Conservation (phyloP, 2,888 invertebrate species). For the Chloromyia formosa region DNA sequence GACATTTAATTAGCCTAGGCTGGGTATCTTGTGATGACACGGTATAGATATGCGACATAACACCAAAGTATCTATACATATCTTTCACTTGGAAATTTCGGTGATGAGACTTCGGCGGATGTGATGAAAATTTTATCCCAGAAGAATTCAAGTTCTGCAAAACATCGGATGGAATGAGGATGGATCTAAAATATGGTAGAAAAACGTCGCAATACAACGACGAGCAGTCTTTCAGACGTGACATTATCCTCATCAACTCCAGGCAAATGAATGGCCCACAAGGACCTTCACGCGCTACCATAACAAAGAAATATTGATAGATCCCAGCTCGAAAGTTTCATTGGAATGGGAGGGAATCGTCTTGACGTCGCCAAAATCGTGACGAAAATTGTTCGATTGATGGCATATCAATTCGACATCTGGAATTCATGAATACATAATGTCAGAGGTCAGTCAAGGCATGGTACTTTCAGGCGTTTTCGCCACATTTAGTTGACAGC, state of each 20-base stretch:
- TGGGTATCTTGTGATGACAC: neutral
- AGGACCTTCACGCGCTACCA: too few relatives aligned
- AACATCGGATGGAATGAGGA: constrained; percentile 27
- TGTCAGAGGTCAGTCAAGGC: constrained; percentile 20
- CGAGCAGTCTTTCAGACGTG: constrained; percentile 32
- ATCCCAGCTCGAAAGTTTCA: neutral
- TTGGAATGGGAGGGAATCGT: neutral
- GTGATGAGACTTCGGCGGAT: neutral
- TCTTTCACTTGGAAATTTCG: too few relatives aligned
- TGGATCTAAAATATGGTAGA: constrained; percentile 23
- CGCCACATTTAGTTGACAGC: constrained; percentile 26
- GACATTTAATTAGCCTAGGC: constrained; percentile 33
- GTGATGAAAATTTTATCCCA: constrained; percentile 25
- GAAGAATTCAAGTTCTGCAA: constrained; percentile 11
- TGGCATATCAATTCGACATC: constrained; percentile 43
- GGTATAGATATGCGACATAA: neutral
- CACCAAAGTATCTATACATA: neutral
- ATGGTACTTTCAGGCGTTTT: constrained; percentile 35
- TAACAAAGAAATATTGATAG: neutral
- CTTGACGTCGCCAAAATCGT: neutral
- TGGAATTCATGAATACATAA: constrained; percentile 45
- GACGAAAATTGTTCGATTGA: constrained; percentile 22
- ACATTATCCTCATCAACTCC: constrained; percentile 21
- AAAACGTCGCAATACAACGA: too few relatives aligned
- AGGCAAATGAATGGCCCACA: too few relatives aligned